These are phyloP conservation scores for Dunckerocampus dactyliophorus DNA, from an alignment of 2,113 vertebrate species.

Conservation along the genomic window DNA sequence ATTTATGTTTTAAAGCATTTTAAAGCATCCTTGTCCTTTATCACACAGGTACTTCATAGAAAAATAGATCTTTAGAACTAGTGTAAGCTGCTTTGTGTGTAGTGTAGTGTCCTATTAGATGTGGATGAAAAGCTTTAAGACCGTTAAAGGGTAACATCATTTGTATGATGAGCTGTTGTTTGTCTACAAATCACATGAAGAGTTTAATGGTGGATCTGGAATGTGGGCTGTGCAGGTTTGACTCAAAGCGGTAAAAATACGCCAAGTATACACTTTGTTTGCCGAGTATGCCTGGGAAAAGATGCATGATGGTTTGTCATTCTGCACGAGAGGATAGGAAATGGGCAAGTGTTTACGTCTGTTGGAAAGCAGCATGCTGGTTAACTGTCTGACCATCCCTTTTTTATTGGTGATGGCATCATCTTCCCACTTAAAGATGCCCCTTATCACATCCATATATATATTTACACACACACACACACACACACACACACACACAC, in stretches of 20 bases:
- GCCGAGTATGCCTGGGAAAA: background rate
- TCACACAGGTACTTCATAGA: no score
- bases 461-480: conserved; percentile 20
- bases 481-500: conserved; percentile 16
- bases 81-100: no score
- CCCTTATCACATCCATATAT: conserved; percentile 55
- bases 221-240: background rate
- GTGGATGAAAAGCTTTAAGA: no score
- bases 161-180: no score
- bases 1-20: no score
- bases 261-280: background rate
- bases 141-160: no score
- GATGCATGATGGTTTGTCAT: background rate
- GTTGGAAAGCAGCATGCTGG: conserved; percentile 11
- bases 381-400: conserved; percentile 33
- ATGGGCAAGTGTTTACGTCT: conserved; percentile 19
- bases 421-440: conserved; percentile 60
- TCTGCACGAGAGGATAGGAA: background rate
- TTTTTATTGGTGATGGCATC: conserved; percentile 59
- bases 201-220: no score
- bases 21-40: no score
- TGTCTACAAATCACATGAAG: no score
- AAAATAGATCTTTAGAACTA: no score
- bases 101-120: no score
- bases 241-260: background rate